These are phyloP conservation scores for Ennomos quercinarius DNA, from an alignment of 2,888 invertebrate species.

Conservation along the genomic window DNA sequence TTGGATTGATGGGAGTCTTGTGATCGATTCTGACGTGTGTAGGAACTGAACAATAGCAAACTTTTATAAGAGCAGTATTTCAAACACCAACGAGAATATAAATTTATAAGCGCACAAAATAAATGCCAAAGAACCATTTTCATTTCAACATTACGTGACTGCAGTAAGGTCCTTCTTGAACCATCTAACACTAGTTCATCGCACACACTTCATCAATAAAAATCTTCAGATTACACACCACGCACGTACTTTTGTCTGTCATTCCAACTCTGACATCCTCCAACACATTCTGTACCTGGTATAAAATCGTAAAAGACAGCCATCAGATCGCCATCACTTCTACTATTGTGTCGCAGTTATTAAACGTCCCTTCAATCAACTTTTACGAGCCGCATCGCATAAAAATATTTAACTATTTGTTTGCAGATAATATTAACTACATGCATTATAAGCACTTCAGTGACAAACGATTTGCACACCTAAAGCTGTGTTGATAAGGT, in stretches of 20 bases:
- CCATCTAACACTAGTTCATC: background rate
- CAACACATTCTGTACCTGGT: conserved; percentile 40
- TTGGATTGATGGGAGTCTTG: conserved; percentile 52
- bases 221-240: conserved; percentile 12
- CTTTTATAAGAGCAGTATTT: background rate
- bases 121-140: no score
- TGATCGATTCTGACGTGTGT: conserved; percentile 27
- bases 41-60: no score
- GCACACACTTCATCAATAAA: conserved; percentile 16
- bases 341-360: conserved; percentile 59
- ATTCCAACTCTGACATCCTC: background rate
- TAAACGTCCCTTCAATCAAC: conserved; percentile 78
- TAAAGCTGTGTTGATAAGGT: conserved; percentile 38
- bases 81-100: background rate
- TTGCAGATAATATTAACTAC: conserved; percentile 81
- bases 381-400: conserved; percentile 80
- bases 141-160: no score
- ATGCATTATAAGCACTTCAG: conserved; percentile 39
- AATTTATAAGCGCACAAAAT: no score
- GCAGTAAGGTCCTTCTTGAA: no score
- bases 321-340: conserved; percentile 59
- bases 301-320: conserved; percentile 27
- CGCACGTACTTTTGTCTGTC: conserved; percentile 12
- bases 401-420: conserved; percentile 84
- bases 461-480: conserved; percentile 34